Conservation (phyloP, 2,797 vertebrate genomes). For the Acrossocheilus fasciatus region DNA sequence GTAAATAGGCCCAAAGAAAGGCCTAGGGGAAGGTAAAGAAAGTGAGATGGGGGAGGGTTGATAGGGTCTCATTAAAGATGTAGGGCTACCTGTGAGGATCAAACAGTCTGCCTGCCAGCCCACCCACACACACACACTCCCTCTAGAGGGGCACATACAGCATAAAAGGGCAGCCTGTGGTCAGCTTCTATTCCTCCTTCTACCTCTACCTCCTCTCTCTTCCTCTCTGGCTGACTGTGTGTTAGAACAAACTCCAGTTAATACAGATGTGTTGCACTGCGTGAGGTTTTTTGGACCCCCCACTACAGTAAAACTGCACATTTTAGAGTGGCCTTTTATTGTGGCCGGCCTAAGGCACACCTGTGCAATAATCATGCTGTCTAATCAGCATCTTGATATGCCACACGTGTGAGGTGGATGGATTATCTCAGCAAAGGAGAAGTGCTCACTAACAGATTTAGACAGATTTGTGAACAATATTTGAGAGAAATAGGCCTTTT, state of each 20-base stretch:
- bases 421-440: no score
- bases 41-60: neutral
- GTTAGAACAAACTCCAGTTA: neutral
- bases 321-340: no score
- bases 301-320: no score
- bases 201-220: neutral
- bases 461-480: no score
- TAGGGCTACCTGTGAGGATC: conserved; percentile 46
- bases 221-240: neutral
- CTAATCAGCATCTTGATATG: no score
- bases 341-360: no score
- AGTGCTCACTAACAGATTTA: no score
- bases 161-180: conserved; percentile 24
- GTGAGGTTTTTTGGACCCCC: no score
- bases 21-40: neutral
- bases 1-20: neutral
- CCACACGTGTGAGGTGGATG: no score
- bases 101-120: conserved; percentile 20
- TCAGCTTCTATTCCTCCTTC: conserved; percentile 4
- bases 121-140: conserved; percentile 24
- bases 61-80: conserved; percentile 51
- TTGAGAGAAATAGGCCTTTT: no score
- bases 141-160: conserved; percentile 18
- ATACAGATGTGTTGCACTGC: neutral
- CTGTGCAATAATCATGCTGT: no score